phyloP scores from a whole-genome alignment of 1,140 invertebrate genomes.

The Cherax destructor region DNA sequence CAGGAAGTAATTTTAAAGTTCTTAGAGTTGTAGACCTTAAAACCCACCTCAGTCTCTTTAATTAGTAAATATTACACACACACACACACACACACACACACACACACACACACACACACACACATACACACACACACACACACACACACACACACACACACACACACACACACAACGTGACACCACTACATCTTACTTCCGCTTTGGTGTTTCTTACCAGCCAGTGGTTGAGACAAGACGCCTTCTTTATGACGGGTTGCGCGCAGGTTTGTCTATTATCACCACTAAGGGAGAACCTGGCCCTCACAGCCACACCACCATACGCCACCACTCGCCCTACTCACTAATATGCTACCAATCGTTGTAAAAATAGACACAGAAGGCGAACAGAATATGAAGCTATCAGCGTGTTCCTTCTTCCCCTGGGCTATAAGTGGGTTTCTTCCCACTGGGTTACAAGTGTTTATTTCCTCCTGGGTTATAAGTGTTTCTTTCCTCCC shows the following conservation, averaged over 20 bases:
- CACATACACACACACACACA: not conserved
- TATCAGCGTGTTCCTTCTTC: not conserved
- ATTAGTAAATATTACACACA: too few relatives aligned
- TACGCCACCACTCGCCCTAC: not conserved
- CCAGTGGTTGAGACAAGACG: not conserved
- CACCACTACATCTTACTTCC: not conserved
- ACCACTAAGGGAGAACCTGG: not conserved
- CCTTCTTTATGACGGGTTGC: not conserved
- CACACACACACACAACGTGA: not conserved
- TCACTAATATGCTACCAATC: not conserved
- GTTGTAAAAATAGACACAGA: not conserved
- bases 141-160: not conserved
- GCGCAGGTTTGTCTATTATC: too few relatives aligned
- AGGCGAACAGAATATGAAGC: not conserved
- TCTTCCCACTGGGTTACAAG: not conserved
- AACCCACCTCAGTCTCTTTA: too few relatives aligned
- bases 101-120: not conserved
- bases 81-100: not conserved
- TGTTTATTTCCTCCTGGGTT: too few relatives aligned
- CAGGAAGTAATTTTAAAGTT: too few relatives aligned
- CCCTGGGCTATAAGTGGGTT: not conserved
- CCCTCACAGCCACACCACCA: not conserved
- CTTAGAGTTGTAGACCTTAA: too few relatives aligned
- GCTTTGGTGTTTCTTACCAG: not conserved
- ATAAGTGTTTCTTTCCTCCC: not conserved